These are phyloP conservation scores for Sebastes taczanowskii DNA, from an alignment of 2,797 vertebrate species.

Conservation along the genomic window DNA sequence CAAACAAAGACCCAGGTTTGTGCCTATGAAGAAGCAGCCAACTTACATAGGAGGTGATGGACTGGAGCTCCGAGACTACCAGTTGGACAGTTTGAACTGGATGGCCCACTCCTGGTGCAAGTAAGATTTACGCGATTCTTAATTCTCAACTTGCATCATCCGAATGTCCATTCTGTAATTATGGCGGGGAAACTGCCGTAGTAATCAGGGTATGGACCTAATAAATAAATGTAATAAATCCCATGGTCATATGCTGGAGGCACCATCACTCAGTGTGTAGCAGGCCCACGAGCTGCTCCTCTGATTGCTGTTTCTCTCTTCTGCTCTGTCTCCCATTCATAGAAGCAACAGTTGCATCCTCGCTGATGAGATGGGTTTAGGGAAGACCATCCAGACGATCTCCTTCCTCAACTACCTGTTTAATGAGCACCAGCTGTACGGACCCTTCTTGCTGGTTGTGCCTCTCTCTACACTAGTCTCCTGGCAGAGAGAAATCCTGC, in stretches of 20 bases:
- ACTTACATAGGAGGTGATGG: conserved; percentile 90
- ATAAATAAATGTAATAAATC: not conserved
- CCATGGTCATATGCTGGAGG: not conserved
- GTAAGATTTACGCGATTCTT: conserved; percentile 79
- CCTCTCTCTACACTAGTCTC: conserved; percentile 95
- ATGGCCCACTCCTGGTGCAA: conserved; percentile 99
- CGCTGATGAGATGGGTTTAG: conserved; percentile 98
- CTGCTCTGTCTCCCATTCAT: conserved; percentile 16
- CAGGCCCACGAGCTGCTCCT: not conserved
- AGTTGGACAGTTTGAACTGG: conserved; percentile 97
- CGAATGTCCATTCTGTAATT: not conserved
- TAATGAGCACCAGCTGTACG: conserved; percentile 93
- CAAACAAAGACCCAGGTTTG: conserved; percentile 95
- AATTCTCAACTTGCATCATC: not conserved
- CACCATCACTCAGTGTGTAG: not conserved
- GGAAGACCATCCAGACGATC: conserved; percentile 99
- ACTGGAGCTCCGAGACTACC: conserved; percentile 96
- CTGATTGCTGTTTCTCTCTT: not conserved
- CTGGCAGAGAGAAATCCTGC: conserved; percentile 96
- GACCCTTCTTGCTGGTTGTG: conserved; percentile 94
- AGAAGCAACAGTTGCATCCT: conserved; percentile 97
- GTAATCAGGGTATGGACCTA: too few species aligned
- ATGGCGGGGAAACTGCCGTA: not conserved
- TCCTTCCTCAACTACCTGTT: conserved; percentile 95
- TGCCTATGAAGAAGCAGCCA: conserved; percentile 95